phyloP scores from a whole-genome alignment of 2,888 invertebrate species.

The Xestia ashworthii region DNA sequence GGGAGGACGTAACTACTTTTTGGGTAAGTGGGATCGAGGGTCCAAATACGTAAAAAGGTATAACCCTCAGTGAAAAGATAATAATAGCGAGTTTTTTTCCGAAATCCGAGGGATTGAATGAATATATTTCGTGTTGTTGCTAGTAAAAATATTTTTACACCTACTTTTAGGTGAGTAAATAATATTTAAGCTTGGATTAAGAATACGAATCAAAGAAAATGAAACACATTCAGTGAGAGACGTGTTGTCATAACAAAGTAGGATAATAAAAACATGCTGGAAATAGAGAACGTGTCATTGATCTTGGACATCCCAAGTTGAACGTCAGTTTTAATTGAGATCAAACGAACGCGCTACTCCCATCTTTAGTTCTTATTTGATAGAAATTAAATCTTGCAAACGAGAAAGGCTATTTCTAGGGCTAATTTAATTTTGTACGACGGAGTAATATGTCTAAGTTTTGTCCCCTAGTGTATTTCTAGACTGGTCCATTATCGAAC shows the following conservation, averaged over 20 bases:
- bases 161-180: constrained; percentile 18
- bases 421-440: constrained; percentile 30
- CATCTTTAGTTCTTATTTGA: constrained; percentile 46
- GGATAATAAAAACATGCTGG: constrained; percentile 42
- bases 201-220: constrained; percentile 36
- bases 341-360: constrained; percentile 41
- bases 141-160: constrained; percentile 29
- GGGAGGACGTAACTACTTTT: constrained; percentile 52
- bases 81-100: constrained; percentile 46
- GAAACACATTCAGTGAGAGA: constrained; percentile 17
- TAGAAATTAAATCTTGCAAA: constrained; percentile 41
- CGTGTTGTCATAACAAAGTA: constrained; percentile 45
- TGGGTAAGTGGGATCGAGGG: constrained; percentile 53
- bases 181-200: constrained; percentile 32
- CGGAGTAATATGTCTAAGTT: background rate
- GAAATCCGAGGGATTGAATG: constrained; percentile 49
- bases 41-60: constrained; percentile 59
- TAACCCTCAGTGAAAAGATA: constrained; percentile 49
- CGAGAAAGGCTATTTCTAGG: constrained; percentile 29
- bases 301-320: constrained; percentile 47
- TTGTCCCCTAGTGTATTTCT: constrained; percentile 23
- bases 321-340: constrained; percentile 42
- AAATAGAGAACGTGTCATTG: constrained; percentile 54
- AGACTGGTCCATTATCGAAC: constrained; percentile 5
- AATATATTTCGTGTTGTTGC: constrained; percentile 33